Base-by-base conservation (phyloP, 2,888 invertebrate genomes). In the Eupeodes latifasciatus region DNA sequence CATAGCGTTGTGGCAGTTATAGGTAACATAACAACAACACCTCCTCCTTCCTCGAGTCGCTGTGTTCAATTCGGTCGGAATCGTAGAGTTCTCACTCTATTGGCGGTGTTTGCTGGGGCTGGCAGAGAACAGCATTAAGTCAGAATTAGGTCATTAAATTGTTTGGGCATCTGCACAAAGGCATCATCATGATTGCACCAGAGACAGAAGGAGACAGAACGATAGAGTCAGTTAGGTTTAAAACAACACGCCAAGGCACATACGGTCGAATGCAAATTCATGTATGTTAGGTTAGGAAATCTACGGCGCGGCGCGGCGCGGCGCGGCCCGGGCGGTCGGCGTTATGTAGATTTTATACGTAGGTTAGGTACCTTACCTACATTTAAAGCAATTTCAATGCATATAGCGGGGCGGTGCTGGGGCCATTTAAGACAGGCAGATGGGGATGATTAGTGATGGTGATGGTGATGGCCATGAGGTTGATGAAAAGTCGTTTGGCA, bases 101-200 rank as follows among this genome's bases (percentile, higher is more conserved):
- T 83, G 83, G 83, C 83, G 83, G 78, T 67, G 79, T 64, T 62
- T 59, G 61, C 67, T 78, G 82, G 78, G 59, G 67, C 67, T 78
- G 82, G 78, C 78, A 51, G 74, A 40, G 78, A 74, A 62, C 27
- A 78, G 80, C 77, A 81, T 88, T 84, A 83, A 72, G 76, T 57
- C 81, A 85, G 78, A 88, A 85, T 88, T 88, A 84, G 84, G 88
- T 85, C 88, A 85, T 88, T 88, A 88, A 88, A 85, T 88, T 85
- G 85, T 88, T 88, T 85, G 88, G 88, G 88, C 69, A 81, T 88
- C 85, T 85, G 71, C 81, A 85, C 85, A 85, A 85, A 88, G 87
- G 71, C 85, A 85, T 78, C 85, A 85, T 78, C 74, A 81, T 88
- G 85, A 78, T 85, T 88, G 88, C 88, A 81, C 77, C 69, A 85